These are phyloP conservation scores for Orycteropus afer DNA, from an alignment of 2,113 vertebrate species.

Conservation along the genomic window DNA sequence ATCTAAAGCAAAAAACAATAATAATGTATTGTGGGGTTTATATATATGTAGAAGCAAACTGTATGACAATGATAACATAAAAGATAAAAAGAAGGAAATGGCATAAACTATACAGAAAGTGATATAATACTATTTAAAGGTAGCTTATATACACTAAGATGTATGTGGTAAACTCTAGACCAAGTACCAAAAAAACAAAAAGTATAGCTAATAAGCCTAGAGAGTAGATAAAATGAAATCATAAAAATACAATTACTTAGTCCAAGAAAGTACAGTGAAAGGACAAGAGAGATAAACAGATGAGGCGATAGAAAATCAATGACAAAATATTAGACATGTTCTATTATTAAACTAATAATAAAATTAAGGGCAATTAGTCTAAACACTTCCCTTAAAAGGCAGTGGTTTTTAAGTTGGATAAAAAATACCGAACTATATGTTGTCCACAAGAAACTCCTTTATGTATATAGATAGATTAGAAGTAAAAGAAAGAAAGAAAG, in stretches of 20 bases:
- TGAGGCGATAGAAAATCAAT: neutral
- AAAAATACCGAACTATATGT: neutral
- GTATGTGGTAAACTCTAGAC: neutral
- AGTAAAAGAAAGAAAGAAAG: neutral
- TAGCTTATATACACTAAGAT: neutral
- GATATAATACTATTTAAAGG: neutral
- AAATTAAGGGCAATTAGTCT: neutral
- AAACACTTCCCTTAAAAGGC: neutral
- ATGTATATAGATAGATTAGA: neutral
- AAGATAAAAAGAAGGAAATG: neutral
- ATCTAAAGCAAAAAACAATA: neutral
- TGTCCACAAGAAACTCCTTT: neutral
- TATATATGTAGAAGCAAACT: neutral
- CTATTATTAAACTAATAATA: conserved; percentile 1
- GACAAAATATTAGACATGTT: neutral
- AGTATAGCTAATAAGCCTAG: neutral
- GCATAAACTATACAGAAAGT: no score
- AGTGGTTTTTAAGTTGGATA: neutral
- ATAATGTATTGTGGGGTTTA: neutral
- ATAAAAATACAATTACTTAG: neutral
- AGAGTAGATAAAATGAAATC: neutral
- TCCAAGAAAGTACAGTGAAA: neutral
- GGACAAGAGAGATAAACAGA: neutral
- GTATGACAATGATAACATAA: neutral
- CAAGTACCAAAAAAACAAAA: neutral